These are phyloP conservation scores for Haliclystus octoradiatus DNA, from an alignment of 30 jellyfish, hydroid and myxozoan species.

Conservation along the genomic window DNA sequence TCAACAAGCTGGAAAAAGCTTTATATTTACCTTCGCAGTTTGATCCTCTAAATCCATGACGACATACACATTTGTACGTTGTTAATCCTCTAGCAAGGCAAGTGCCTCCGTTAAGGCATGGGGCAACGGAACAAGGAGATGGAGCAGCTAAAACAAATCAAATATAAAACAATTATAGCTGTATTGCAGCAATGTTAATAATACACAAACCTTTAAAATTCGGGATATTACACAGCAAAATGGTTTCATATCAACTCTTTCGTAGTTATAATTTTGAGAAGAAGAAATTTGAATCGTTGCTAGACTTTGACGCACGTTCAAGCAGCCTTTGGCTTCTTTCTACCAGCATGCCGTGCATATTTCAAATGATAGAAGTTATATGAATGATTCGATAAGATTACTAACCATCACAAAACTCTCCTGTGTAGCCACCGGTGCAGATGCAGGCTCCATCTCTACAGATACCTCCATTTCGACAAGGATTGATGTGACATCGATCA, in stretches of 20 bases:
- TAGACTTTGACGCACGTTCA: too few relatives aligned
- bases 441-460: conserved; percentile 81
- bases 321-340: too few relatives aligned
- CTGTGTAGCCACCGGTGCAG: conserved; percentile 74
- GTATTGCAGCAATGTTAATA: too few relatives aligned
- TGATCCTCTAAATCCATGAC: conserved; percentile 88
- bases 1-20: background rate
- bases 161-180: too few relatives aligned
- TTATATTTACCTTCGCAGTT: conserved; percentile 72
- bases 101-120: conserved; percentile 90
- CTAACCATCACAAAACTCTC: conserved; percentile 80
- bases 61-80: conserved; percentile 70
- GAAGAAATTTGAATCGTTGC: too few relatives aligned
- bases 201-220: too few relatives aligned
- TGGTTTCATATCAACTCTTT: too few relatives aligned
- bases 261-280: too few relatives aligned
- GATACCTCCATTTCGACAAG: conserved; percentile 80
- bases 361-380: too few relatives aligned
- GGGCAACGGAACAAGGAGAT: conserved; percentile 92
- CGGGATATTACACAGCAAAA: too few relatives aligned
- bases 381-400: too few relatives aligned
- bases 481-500: conserved; percentile 72
- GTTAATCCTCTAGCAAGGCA: conserved; percentile 70
- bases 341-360: too few relatives aligned
- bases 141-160: conserved; percentile 54